Base-by-base conservation (phyloP, 2,797 vertebrate genomes). In the Alcedo quadribrachys region DNA sequence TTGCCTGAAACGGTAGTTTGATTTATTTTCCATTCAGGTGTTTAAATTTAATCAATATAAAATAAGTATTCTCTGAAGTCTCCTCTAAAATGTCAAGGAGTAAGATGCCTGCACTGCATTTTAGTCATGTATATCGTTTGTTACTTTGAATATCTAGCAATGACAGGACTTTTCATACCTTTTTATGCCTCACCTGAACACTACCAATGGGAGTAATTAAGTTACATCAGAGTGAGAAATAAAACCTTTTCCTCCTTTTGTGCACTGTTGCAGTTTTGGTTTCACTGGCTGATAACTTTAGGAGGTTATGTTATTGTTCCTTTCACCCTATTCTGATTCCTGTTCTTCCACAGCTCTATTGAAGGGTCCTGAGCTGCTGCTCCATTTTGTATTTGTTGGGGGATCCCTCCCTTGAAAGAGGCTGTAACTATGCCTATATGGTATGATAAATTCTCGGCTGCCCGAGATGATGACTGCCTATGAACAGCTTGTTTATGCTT, bases 401-500 rank as follows among this genome's bases (percentile, higher is more conserved):
- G 10, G 0, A 25, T 88, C 8, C 37, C 57, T 75, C 46, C 45
- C 32, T 63, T 82, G 68, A 45, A 80, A 50, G 69, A 43, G 50
- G 30, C 46, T 54, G 43, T 87, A 76, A 53, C 68, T 53, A 3
- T 51, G 48, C 55, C n/a, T 68, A 50, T 11, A 2, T 54, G 68
- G 21, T 77, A 25, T 13, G 48, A 19, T 82, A 42, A 80, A 45
- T 89, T 81, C 62, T 93, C 70, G 28, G 57, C 78, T 4, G 13
- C 68, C 57, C 77, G 15, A 35, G 22, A 42, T 32, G 32, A 48
- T 32, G 58, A 27, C 55, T 86, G 67, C 46, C 43, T 53, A 27
- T 68, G 68, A 89, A 25, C 45, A 63, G n/a, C 76, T 80, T 86
- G 35, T 91, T 95, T 90, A 45, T 30, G 15, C 78, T 80, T 57